Evolutionary conservation across 2,797 vertebrate species (phyloP).

Genomic region (Ctenosaura bakeri): DNA sequence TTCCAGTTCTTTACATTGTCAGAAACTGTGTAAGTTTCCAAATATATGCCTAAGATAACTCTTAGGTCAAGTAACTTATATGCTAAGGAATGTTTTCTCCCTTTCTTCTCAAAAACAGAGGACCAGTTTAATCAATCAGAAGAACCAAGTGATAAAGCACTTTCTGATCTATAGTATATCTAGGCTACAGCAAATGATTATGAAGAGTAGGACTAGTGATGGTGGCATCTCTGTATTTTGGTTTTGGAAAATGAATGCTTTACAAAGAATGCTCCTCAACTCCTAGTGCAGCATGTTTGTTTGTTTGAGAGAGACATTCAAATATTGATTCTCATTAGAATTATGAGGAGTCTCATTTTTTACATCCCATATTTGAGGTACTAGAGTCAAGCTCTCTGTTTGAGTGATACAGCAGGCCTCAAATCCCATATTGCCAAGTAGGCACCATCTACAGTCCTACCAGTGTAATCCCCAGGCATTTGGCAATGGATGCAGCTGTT

Average conservation of each 20-base stretch:
- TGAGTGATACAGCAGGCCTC: too few relatives aligned
- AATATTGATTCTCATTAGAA: not conserved
- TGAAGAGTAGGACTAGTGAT: not conserved
- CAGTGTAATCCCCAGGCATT: too few relatives aligned
- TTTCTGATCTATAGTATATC: not conserved
- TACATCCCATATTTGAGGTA: too few relatives aligned
- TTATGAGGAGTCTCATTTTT: too few relatives aligned
- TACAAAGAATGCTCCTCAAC: not conserved
- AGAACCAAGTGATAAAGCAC: not conserved
- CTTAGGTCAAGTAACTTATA: constrained; percentile 22
- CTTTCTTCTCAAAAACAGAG: not conserved
- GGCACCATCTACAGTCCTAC: too few relatives aligned
- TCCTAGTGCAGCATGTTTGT: not conserved
- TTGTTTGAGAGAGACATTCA: not conserved
- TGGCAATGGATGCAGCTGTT: not conserved
- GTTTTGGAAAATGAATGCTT: not conserved
- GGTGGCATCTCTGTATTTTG: not conserved
- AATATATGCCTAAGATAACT: constrained; percentile 11
- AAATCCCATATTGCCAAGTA: too few relatives aligned
- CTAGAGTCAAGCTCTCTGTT: too few relatives aligned
- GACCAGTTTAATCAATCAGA: not conserved
- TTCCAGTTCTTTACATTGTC: constrained; percentile 2
- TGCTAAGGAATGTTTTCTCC: not conserved
- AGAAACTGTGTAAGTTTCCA: constrained; percentile 11
- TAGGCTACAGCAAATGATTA: not conserved